phyloP scores from a whole-genome alignment of 2,797 vertebrate genomes.

The Gallirallus australis region DNA sequence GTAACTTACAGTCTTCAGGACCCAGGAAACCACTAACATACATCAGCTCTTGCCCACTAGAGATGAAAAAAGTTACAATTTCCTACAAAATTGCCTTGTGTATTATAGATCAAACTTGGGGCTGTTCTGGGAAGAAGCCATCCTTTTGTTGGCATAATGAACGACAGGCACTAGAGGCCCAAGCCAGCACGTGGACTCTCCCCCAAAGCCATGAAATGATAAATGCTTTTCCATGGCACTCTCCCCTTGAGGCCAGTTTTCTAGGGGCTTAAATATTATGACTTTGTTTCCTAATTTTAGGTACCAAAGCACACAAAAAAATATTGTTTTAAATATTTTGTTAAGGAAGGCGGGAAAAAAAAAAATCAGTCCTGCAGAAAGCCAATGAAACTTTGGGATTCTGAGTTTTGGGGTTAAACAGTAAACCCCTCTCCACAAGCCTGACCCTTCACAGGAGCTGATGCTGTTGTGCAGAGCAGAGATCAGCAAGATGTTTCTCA shows the following conservation, averaged over 20 bases:
- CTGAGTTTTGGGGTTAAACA: neutral
- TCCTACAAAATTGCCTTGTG: neutral
- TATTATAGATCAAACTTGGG: neutral
- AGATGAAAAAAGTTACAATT: neutral
- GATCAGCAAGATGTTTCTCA: neutral
- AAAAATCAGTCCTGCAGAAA: neutral
- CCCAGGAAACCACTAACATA: constrained; percentile 12
- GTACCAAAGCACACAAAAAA: neutral
- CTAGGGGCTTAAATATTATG: neutral
- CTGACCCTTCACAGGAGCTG: neutral
- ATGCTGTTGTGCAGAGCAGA: neutral
- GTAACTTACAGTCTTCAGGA: constrained; percentile 23
- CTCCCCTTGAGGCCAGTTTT: neutral
- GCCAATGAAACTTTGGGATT: neutral
- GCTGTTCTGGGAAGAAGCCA: neutral
- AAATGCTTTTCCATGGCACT: neutral
- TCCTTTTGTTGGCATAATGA: neutral
- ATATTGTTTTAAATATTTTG: neutral
- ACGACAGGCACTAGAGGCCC: neutral
- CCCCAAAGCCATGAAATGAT: neutral
- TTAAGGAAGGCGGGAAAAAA: neutral
- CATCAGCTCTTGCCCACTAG: neutral
- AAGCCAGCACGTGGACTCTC: neutral
- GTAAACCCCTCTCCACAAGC: neutral
- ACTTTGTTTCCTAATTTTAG: neutral